phyloP scores from a whole-genome alignment of 2,797 vertebrate genomes.

The Acomys russatus region DNA sequence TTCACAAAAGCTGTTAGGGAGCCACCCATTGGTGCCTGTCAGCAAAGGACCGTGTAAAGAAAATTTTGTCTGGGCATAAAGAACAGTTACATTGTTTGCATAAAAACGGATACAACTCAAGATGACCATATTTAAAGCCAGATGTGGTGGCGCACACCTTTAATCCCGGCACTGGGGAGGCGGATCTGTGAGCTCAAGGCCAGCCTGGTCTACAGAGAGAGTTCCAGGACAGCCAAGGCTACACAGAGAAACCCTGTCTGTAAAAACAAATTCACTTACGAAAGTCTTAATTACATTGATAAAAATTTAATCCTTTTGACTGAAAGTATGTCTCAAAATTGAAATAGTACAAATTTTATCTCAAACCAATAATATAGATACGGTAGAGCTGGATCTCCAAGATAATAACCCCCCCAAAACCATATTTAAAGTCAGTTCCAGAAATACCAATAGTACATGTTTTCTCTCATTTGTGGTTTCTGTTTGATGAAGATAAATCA shows the following conservation, averaged over 20 bases:
- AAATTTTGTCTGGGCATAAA: neutral
- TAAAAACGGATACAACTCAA: neutral
- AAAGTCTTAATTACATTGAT: no score
- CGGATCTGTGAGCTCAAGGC: no score
- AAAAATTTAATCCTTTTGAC: no score
- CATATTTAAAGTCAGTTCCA: neutral
- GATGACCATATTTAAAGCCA: neutral
- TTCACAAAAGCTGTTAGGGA: neutral
- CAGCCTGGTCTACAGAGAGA: no score
- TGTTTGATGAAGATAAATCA: neutral
- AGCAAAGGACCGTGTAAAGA: neutral
- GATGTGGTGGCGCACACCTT: no score
- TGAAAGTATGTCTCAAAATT: no score
- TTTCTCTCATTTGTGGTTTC: neutral
- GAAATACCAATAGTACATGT: neutral
- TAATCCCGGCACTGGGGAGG: no score
- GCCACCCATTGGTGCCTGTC: neutral
- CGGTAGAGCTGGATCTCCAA: neutral
- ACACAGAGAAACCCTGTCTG: no score
- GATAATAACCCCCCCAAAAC: neutral
- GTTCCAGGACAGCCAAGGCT: no score
- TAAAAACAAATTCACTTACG: no score
- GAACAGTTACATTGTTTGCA: neutral
- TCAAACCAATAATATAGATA: constrained; percentile 34
- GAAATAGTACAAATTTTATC: neutral